Percentiles rank a stretch among this genome's conserved stretches.
phyloP scores from a whole-genome alignment of 2,888 invertebrate genomes.

The Cephonodes hylas region DNA sequence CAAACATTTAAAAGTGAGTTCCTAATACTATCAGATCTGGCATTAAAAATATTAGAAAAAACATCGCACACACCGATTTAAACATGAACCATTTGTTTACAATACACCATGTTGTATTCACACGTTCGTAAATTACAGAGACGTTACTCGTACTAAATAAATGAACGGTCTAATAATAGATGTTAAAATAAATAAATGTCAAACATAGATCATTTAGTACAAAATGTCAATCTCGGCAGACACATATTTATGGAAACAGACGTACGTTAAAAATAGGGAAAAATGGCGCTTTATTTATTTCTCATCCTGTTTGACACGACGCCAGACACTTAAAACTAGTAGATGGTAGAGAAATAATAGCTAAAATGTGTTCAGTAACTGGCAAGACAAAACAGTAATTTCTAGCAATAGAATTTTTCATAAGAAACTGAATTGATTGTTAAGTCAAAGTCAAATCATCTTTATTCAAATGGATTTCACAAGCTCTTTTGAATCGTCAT shows the following conservation, averaged over 20 bases:
- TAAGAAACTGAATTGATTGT: no score
- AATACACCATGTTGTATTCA: background rate
- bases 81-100: background rate
- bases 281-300: constrained; percentile 8
- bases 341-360: background rate
- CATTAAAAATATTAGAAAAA: no score
- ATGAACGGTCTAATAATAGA: background rate
- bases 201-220: constrained; percentile 2
- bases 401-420: background rate
- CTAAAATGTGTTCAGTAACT: background rate
- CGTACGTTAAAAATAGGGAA: background rate
- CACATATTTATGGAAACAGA: constrained; percentile 9
- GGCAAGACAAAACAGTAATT: background rate
- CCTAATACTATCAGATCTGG: no score
- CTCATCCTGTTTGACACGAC: constrained; percentile 6
- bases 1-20: no score
- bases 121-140: background rate
- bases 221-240: background rate
- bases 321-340: constrained; percentile 3
- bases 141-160: background rate
- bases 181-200: background rate
- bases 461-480: no score
- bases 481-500: no score
- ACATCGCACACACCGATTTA: background rate
- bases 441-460: no score